These are phyloP conservation scores for Bubo scandiacus DNA, from an alignment of 2,113 vertebrate genomes.

Conservation along the genomic window DNA sequence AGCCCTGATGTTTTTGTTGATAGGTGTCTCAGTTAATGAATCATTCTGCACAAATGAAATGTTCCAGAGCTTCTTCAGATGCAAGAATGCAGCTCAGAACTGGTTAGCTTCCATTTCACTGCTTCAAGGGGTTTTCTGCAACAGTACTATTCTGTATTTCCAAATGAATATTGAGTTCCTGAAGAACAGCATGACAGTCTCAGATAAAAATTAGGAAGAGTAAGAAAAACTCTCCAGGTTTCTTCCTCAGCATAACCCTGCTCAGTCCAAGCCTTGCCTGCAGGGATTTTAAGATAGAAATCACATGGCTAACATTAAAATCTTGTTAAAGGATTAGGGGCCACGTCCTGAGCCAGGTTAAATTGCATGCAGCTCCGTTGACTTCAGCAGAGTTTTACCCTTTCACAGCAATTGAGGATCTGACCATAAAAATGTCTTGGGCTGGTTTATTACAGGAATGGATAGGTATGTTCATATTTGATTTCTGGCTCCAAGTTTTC, in stretches of 20 bases:
- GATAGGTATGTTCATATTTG: background rate
- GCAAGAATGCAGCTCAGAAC: background rate
- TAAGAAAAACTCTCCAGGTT: background rate
- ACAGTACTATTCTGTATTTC: background rate
- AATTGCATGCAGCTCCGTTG: constrained; percentile 46
- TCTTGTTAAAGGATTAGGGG: constrained; percentile 58
- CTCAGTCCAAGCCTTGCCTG: background rate
- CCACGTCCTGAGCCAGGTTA: background rate
- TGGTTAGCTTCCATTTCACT: background rate
- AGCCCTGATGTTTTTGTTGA: background rate
- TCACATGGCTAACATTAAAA: constrained; percentile 64
- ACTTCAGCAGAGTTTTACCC: constrained; percentile 9
- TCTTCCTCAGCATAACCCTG: background rate
- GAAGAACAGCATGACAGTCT: background rate
- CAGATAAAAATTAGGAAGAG: background rate
- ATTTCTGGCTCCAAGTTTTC: constrained; percentile 7
- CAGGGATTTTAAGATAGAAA: constrained; percentile 44
- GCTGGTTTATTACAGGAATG: constrained; percentile 13
- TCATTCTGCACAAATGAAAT: background rate
- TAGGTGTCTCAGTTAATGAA: background rate
- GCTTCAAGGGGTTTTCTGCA: background rate
- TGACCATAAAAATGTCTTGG: constrained; percentile 7
- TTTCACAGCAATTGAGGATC: background rate
- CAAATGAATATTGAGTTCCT: background rate
- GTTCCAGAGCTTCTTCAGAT: background rate